Percentiles rank a stretch among this genome's conserved stretches.
These are phyloP conservation scores for Cichladusa arquata DNA, from an alignment of 2,113 vertebrate genomes.

Conservation along the genomic window DNA sequence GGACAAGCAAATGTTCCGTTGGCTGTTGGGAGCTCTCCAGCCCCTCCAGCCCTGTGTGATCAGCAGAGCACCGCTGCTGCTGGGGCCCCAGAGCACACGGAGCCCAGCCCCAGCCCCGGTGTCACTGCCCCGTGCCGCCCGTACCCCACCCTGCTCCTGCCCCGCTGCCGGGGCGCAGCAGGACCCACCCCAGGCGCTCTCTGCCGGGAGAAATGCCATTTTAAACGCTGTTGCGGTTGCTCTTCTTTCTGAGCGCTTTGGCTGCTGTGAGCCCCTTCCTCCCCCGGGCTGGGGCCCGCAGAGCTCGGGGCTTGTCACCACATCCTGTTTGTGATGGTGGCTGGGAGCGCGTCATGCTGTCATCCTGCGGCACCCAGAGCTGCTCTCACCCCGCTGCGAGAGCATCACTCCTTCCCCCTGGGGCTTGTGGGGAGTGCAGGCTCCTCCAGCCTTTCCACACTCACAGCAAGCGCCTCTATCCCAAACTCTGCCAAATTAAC, in stretches of 20 bases:
- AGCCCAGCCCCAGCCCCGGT: rapidly evolving
- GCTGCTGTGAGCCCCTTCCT: not conserved
- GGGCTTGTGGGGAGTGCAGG: not conserved
- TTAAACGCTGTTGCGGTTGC: not conserved
- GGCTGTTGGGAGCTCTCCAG: not conserved
- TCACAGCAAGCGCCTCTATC: rapidly evolving
- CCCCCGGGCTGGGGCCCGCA: not conserved
- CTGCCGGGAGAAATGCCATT: not conserved
- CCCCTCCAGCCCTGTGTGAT: rapidly evolving
- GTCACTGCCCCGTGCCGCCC: rapidly evolving
- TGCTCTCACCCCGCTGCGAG: not conserved
- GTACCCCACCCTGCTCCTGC: not conserved
- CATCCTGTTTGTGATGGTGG: constrained; percentile 65
- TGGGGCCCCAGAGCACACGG: not conserved
- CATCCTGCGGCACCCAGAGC: not conserved
- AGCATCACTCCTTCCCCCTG: rapidly evolving
- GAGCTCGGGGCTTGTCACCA: not conserved
- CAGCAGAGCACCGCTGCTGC: not conserved
- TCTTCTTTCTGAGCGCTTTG: not conserved
- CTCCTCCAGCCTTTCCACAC: not conserved
- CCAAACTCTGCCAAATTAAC: not conserved
- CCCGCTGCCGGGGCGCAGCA: not conserved
- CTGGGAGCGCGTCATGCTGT: not conserved
- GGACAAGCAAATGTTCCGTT: not conserved
- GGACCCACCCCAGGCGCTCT: rapidly evolving